phyloP scores from a whole-genome alignment of 1,140 invertebrate genomes.

The Bombus vancouverensis region DNA sequence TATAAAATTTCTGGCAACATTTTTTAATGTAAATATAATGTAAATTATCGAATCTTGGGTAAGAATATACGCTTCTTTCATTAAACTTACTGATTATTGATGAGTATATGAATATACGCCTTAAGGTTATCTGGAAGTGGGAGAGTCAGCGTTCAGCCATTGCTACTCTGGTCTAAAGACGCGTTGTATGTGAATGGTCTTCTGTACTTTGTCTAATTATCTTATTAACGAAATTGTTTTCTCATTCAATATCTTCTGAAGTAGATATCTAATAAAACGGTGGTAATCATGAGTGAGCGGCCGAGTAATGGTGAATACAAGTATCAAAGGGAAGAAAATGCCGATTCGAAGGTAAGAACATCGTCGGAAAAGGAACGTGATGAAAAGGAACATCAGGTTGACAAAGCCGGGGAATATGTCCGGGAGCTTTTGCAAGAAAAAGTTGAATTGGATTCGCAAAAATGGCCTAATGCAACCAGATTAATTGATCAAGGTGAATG shows the following conservation, averaged over 20 bases:
- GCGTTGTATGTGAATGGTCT: not conserved
- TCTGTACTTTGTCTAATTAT: not conserved
- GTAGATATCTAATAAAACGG: not conserved
- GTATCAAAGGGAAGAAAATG: constrained; percentile 71
- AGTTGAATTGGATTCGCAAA: constrained; percentile 86
- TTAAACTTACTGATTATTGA: not conserved
- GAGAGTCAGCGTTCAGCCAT: constrained; percentile 36
- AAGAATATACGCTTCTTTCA: not conserved
- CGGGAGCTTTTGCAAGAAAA: constrained; percentile 89
- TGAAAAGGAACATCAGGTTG: constrained; percentile 77
- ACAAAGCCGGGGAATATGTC: constrained; percentile 90
- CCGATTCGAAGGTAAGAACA: constrained; percentile 65
- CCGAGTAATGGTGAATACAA: constrained; percentile 78
- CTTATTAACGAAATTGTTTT: not conserved
- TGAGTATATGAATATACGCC: constrained; percentile 1
- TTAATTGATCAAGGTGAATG: constrained; percentile 88
- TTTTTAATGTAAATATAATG: not conserved
- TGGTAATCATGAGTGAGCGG: constrained; percentile 72
- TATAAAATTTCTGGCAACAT: not conserved
- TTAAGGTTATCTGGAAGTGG: constrained; percentile 12
- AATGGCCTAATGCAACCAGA: constrained; percentile 87
- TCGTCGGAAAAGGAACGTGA: constrained; percentile 71
- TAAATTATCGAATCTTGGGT: not conserved
- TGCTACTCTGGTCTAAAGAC: not conserved
- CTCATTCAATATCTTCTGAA: not conserved